phyloP scores from a whole-genome alignment of 1,140 invertebrate genomes.

The Drosophila lowei region DNA sequence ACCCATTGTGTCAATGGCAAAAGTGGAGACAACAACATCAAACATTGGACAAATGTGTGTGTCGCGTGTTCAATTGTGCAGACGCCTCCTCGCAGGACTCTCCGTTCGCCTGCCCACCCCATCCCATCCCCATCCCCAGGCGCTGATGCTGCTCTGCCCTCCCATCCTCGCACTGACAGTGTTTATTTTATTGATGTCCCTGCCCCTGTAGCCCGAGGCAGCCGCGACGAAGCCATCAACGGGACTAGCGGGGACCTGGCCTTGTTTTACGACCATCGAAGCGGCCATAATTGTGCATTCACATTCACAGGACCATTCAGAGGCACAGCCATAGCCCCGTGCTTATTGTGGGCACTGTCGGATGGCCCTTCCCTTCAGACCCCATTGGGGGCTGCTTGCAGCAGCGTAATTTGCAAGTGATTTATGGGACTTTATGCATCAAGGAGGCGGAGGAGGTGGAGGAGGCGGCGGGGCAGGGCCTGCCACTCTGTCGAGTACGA shows the following conservation, averaged over 20 bases:
- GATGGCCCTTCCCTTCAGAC: constrained; percentile 6
- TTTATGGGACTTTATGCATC: constrained; percentile 63
- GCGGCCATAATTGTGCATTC: constrained; percentile 79
- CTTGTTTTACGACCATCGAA: constrained; percentile 75
- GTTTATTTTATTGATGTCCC: constrained; percentile 80
- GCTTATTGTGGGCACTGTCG: constrained; percentile 52
- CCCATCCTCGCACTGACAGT: constrained; percentile 47
- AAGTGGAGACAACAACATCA: constrained; percentile 44
- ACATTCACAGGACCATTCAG: constrained; percentile 45
- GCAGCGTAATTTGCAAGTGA: constrained; percentile 75
- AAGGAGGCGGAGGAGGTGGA: constrained; percentile 6
- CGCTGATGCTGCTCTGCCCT: background rate
- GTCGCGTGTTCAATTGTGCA: constrained; percentile 74
- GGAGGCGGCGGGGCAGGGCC: constrained; percentile 2
- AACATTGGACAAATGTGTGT: constrained; percentile 65
- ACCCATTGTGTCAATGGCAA: constrained; percentile 70
- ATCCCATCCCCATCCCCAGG: constrained; percentile 29
- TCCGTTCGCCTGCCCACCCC: background rate
- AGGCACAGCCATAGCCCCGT: constrained; percentile 17
- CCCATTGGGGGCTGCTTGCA: constrained; percentile 19
- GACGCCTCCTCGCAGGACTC: constrained; percentile 9
- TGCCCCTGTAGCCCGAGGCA: constrained; percentile 45
- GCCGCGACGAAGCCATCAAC: constrained; percentile 62
- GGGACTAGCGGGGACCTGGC: constrained; percentile 2
- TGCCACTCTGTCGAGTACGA: constrained; percentile 4